A percentile compares a stretch with the other conserved stretches of the same genome.
Evolutionary conservation across 2,797 vertebrate genomes (phyloP).

Genomic region (Alfaro cultratus): DNA sequence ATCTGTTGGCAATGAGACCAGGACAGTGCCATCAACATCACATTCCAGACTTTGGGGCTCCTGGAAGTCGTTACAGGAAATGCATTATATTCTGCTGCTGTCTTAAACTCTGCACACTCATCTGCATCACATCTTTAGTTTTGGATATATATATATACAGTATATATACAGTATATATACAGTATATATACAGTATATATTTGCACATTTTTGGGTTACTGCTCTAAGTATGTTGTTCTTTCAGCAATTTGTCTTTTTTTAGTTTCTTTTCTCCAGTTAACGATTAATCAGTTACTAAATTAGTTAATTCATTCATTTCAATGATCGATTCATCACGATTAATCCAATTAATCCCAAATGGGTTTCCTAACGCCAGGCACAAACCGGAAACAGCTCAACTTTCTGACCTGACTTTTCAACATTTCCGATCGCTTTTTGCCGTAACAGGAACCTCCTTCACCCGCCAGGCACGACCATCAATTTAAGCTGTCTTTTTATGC

Average conservation of each 20-base stretch:
- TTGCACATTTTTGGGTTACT: too few relatives aligned
- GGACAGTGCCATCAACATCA: slow-evolving; percentile 57
- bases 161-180: too few relatives aligned
- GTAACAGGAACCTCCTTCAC: slow-evolving; percentile 44
- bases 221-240: too few relatives aligned
- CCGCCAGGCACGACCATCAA: slow-evolving; percentile 55
- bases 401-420: slow-evolving; percentile 32
- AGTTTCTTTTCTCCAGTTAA: too few relatives aligned
- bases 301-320: too few relatives aligned
- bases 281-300: too few relatives aligned
- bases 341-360: background rate
- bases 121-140: slow-evolving; percentile 49
- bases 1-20: slow-evolving; percentile 54
- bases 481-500: slow-evolving; percentile 45
- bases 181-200: too few relatives aligned
- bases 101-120: slow-evolving; percentile 51
- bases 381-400: slow-evolving; percentile 13
- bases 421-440: slow-evolving; percentile 38
- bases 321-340: too few relatives aligned
- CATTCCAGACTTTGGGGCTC: slow-evolving; percentile 43
- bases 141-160: too few relatives aligned
- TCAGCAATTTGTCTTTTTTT: too few relatives aligned
- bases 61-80: slow-evolving; percentile 64
- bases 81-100: slow-evolving; percentile 54
- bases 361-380: background rate